These are phyloP conservation scores for Cydia amplana DNA, from an alignment of 1,140 invertebrate genomes.

Conservation along the genomic window DNA sequence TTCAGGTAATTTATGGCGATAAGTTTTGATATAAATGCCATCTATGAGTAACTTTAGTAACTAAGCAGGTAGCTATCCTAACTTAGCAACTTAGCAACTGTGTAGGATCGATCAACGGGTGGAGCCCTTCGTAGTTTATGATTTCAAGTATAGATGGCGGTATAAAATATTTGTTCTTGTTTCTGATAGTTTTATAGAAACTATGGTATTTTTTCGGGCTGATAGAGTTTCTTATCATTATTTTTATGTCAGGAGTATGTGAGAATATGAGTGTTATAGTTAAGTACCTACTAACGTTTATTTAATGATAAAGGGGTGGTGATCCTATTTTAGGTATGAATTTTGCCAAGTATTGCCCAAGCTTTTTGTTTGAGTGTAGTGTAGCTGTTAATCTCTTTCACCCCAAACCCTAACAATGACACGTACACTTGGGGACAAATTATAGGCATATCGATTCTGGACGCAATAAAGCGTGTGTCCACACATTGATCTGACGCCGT, in stretches of 20 bases:
- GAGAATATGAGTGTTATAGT: too few species aligned
- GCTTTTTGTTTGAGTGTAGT: neutral
- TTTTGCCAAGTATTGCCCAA: neutral
- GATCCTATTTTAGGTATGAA: too few species aligned
- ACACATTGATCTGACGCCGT: constrained; percentile 44
- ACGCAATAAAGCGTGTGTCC: constrained; percentile 38
- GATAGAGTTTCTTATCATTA: too few species aligned
- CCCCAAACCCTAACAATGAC: neutral
- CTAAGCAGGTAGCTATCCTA: neutral
- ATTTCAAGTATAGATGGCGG: neutral
- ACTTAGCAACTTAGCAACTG: neutral
- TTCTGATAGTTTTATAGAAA: too few species aligned
- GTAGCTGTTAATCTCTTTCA: neutral
- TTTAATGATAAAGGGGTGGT: too few species aligned
- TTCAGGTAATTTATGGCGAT: too few species aligned
- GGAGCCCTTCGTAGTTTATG: neutral
- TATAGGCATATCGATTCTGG: constrained; percentile 41
- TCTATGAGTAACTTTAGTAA: neutral
- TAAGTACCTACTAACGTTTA: too few species aligned
- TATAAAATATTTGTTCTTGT: neutral
- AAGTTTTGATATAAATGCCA: neutral
- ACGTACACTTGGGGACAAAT: constrained; percentile 40
- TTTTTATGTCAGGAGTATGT: too few species aligned
- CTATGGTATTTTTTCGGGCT: too few species aligned
- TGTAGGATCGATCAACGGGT: neutral